Base-by-base conservation (phyloP, 2,888 invertebrate species). In the Ophion obscuratus region DNA sequence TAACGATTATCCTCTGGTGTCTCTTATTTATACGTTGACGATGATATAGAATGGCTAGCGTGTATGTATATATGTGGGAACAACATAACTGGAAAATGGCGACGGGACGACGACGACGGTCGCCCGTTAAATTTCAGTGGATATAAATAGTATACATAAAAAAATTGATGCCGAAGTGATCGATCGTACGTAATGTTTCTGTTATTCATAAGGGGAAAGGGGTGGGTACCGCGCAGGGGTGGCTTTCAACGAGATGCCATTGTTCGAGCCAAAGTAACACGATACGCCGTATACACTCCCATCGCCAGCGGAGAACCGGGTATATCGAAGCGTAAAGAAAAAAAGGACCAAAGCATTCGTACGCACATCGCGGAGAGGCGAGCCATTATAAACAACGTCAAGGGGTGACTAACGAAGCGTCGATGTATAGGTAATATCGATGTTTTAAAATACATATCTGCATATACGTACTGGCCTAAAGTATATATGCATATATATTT, bases 371-470 rank as follows among this genome's bases (percentile, higher is more conserved):
- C 44, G 27, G 71, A 57, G 36, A 27, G 57, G 24, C 75, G 59
- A 76, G n/a, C 47, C 53, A 73, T 67, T 75, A 68, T 53, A 75
- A 81, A 71, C 71, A 71, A 57, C 66, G 57, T 71, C 67, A 71
- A 85, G 83, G 85, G 85, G 90, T 88, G 91, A 84, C 88, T 91
- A 92, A 92, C 91, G 90, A 91, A 91, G 90, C 90, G 89, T 90
- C 91, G 88, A 87, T 85, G 89, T 91, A 90, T 91, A 91, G 91
- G 91, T 91, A 90, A 91, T 92, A 92, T 92, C 90, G 92, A 92
- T 91, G 91, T 92, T 92, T 93, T 90, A 91, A 92, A 92, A 79
- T 91, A 90, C 91, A 90, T 91, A 92, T 92, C 92, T 92, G 92
- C 91, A 92, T 93, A 91, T 88, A 89, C 87, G 89, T 87, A 86